Conservation (phyloP, 2,888 invertebrate species). For the Autographa gamma region DNA sequence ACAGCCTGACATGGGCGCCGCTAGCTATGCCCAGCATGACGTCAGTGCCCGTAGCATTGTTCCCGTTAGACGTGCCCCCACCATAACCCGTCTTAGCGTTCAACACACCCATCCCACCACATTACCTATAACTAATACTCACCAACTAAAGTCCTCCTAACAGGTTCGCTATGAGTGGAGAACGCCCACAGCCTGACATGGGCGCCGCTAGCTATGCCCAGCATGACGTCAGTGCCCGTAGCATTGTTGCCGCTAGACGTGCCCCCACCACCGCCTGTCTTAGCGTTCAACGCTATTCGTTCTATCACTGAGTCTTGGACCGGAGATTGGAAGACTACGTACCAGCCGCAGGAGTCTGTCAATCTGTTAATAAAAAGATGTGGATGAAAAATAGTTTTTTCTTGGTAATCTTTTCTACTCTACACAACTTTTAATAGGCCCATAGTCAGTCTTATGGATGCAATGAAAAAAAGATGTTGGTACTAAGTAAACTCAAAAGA, state of each 20-base stretch:
- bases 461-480: no score
- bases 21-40: conserved; percentile 87
- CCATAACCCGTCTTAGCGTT: conserved; percentile 90
- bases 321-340: conserved; percentile 97
- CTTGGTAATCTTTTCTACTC: no score
- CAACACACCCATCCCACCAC: conserved; percentile 84
- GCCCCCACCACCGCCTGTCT: conserved; percentile 80
- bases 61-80: conserved; percentile 75
- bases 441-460: no score
- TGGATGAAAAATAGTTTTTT: no score
- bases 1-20: conserved; percentile 81
- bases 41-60: conserved; percentile 78
- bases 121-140: conserved; percentile 44
- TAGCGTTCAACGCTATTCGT: conserved; percentile 96
- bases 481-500: no score
- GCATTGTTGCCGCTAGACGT: conserved; percentile 77
- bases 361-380: conserved; percentile 86
- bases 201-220: conserved; percentile 84
- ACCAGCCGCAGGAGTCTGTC: conserved; percentile 99
- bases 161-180: conserved; percentile 85
- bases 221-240: conserved; percentile 84
- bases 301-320: conserved; percentile 97
- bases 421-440: no score
- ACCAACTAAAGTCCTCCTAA: conserved; percentile 85
- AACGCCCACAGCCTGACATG: conserved; percentile 86